Evolutionary conservation across 2,888 invertebrate genomes (phyloP), one percentile per base, ranked within the genome.

Genomic region (Clunio marinus): DNA sequence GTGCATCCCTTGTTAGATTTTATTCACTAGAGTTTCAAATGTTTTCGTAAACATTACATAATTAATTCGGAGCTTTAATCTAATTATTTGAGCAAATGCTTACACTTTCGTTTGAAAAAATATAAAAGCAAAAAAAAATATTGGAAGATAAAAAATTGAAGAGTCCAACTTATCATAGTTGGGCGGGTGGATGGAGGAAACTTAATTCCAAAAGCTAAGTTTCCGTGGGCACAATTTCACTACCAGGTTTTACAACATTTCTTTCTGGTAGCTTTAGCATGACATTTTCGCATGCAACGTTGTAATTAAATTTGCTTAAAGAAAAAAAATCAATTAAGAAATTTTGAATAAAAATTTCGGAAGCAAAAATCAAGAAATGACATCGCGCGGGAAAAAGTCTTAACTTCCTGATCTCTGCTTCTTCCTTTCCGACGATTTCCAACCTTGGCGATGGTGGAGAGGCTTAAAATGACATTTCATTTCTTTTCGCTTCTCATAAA

Each of bases 381-480:
- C 15, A 2, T 51, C 51, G 17, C n/a, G n/a, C n/a, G n/a, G n/a
- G n/a, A n/a, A n/a, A n/a, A n/a, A n/a, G n/a, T n/a, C n/a, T n/a
- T n/a, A n/a, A n/a, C n/a, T 51, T 17, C 10, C 22, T 17, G 22
- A 2, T 51, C n/a, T 51, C 17, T 51, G 51, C 51, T 51, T 22
- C 51, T 51, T 51, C 51, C 51, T 51, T 41, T 41, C 51, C 51
- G n/a, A 51, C 41, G 51, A 51, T 51, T 51, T 51, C 51, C 51
- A 22, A 51, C 51, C 51, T 51, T 51, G 51, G 51, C 51, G 51
- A 41, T 51, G 51, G 51, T 51, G 51, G 51, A 22, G 17, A 51
- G 51, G 51, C 51, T 51, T 51, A 3, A n/a, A 5, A 15, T 41
- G 41, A n/a, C 41, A 41, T 41, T 15, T 41, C 2, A 41, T n/a